These are phyloP conservation scores for Mesorhabditis sp. DNA, from an alignment of 2,888 invertebrate species.

Conservation along the genomic window DNA sequence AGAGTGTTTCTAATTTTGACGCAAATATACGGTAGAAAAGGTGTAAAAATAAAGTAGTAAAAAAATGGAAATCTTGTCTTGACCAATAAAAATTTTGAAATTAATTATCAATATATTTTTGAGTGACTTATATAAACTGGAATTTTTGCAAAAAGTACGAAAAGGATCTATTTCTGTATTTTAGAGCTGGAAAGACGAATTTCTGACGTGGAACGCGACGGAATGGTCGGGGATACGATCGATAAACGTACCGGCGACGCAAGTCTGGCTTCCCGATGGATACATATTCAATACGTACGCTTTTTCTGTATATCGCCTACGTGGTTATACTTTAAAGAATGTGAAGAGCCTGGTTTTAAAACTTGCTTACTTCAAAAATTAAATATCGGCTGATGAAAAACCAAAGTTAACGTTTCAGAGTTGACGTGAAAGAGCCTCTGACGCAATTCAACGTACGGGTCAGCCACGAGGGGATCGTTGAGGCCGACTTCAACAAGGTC, in stretches of 20 bases:
- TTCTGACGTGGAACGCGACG: conserved; percentile 32
- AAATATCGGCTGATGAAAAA: no score
- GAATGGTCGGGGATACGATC: conserved; percentile 41
- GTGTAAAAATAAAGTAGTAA: no score
- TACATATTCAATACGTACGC: conserved; percentile 45
- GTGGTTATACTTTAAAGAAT: neutral
- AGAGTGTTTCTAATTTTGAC: no score
- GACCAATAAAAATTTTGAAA: no score
- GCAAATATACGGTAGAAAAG: no score
- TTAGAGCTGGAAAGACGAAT: conserved; percentile 43
- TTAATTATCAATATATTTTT: no score
- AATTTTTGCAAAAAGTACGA: no score
- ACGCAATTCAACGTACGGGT: conserved; percentile 38
- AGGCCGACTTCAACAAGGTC: conserved; percentile 42
- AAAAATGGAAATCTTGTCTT: no score
- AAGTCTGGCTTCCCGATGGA: conserved; percentile 43
- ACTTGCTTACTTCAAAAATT: no score
- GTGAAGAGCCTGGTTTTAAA: neutral
- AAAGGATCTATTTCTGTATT: no score
- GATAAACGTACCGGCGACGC: conserved; percentile 35
- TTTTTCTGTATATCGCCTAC: neutral
- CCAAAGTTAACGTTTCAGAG: conserved; percentile 28
- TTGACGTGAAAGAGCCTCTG: conserved; percentile 39
- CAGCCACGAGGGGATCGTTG: conserved; percentile 32
- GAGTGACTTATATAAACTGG: no score